Percentiles rank a stretch among this genome's conserved stretches.
These are phyloP conservation scores for Natator depressus DNA, from an alignment of 2,113 vertebrate species.

Conservation along the genomic window DNA sequence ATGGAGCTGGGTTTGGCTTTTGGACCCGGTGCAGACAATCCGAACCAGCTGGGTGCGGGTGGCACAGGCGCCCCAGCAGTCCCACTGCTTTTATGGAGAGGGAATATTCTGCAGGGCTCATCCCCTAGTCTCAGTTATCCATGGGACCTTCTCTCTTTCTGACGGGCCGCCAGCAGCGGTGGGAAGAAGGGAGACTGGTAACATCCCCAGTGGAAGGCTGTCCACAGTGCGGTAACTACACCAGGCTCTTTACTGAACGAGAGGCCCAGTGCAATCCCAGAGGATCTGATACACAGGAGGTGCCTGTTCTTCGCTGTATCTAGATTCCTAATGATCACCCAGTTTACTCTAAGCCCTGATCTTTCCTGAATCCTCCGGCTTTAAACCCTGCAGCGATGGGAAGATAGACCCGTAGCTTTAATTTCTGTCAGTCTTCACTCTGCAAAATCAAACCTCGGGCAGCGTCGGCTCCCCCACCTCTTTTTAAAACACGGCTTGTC, in stretches of 20 bases:
- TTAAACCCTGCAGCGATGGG: neutral
- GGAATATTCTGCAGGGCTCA: neutral
- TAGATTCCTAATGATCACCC: neutral
- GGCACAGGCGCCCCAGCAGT: too few species aligned
- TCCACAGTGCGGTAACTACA: neutral
- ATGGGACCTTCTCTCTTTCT: neutral
- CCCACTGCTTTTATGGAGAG: neutral
- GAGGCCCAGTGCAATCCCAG: neutral
- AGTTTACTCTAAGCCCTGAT: neutral
- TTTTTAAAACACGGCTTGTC: neutral
- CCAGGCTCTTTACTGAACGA: neutral
- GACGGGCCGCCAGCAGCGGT: neutral
- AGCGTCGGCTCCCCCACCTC: neutral
- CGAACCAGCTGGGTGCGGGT: neutral
- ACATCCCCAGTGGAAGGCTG: neutral
- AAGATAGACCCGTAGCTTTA: neutral
- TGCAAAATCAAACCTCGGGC: neutral
- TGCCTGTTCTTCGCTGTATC: neutral
- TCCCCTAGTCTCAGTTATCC: neutral
- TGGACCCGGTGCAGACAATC: neutral
- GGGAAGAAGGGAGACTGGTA: neutral
- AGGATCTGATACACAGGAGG: neutral
- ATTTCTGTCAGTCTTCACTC: neutral
- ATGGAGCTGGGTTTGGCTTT: neutral
- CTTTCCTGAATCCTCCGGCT: neutral